A percentile compares a stretch with the other conserved stretches of the same genome.
Evolutionary conservation across 2,888 invertebrate genomes (phyloP).

Genomic region (Folsomia manolachei): DNA sequence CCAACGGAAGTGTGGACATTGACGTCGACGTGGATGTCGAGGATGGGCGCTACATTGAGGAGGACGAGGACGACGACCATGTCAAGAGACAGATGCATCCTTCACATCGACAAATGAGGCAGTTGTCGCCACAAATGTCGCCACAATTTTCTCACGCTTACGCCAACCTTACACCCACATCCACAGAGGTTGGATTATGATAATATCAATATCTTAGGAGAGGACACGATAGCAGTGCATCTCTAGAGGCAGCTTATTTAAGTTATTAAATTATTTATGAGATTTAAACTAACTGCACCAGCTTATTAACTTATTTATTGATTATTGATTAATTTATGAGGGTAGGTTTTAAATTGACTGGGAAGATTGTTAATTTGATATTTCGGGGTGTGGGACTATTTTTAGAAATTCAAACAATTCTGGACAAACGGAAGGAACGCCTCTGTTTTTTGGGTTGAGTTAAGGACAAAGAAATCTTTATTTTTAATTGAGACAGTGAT

Average conservation of each 20-base stretch:
- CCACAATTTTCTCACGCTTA: slow-evolving; percentile 49
- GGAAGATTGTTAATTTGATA: no score
- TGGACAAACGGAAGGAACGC: no score
- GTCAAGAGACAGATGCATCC: background rate
- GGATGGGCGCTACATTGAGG: background rate
- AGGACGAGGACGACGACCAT: background rate
- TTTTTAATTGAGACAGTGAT: no score
- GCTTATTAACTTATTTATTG: no score
- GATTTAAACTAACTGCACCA: no score
- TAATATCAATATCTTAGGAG: slow-evolving; percentile 42
- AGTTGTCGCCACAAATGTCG: no score
- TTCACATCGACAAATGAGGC: slow-evolving; percentile 16
- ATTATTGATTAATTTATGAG: no score
- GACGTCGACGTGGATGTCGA: slow-evolving; percentile 30
- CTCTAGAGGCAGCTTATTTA: slow-evolving; percentile 18
- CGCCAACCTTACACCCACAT: slow-evolving; percentile 47
- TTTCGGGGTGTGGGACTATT: no score
- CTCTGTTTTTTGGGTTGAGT: no score
- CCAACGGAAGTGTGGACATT: slow-evolving; percentile 44
- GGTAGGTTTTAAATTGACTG: no score
- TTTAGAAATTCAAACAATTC: no score
- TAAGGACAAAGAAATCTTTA: no score
- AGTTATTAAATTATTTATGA: background rate
- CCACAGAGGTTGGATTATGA: slow-evolving; percentile 40
- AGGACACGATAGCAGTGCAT: slow-evolving; percentile 47